Base-by-base conservation (phyloP, 2,888 invertebrate genomes). In the Sphaeridia pumilis region DNA sequence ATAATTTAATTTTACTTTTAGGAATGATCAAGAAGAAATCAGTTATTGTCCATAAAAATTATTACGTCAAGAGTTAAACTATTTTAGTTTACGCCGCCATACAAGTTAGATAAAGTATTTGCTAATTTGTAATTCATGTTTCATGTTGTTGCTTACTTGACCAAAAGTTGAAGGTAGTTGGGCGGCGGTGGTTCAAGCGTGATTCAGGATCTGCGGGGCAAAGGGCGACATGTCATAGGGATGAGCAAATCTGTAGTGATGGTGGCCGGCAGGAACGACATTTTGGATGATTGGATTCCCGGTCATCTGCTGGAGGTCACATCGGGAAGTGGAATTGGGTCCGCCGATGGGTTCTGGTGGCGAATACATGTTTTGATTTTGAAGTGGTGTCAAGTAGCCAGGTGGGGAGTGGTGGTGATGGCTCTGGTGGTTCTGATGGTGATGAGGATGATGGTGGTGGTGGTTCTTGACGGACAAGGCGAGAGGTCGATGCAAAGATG, bases 161-260 rank as follows among this genome's bases (percentile, higher is more conserved):
- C n/a, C n/a, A n/a, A n/a, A n/a, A n/a, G n/a, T n/a, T n/a, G n/a
- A n/a, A n/a, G n/a, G n/a, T n/a, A n/a, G n/a, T n/a, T n/a, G n/a
- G n/a, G n/a, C n/a, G n/a, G n/a, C n/a, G 31, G 31, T 7, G 7
- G 31, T 31, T 46, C n/a, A 46, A 5, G 46, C 46, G 20, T 46
- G 46, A 25, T 46, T 46, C 17, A 46, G 46, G 28, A 46, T 46
- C 34, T 46, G 46, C 3, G 46, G 46, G 17, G 46, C 46, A 28
- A 31, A 31, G n/a, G 46, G 46, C 7, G 17, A 28, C 46, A 46
- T 46, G 3, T 46, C 46, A 21, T 46, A 46, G 17, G 46, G 46
- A 34, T 46, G 31, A 10, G 46, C 34, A 22, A 28, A 46, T 14
- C 38, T 14, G 38, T 38, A 38, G 20, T 12, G 12, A n/a, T 46